Evolutionary conservation across 2,888 invertebrate genomes (phyloP).

Genomic region (Bellardia bayeri): DNA sequence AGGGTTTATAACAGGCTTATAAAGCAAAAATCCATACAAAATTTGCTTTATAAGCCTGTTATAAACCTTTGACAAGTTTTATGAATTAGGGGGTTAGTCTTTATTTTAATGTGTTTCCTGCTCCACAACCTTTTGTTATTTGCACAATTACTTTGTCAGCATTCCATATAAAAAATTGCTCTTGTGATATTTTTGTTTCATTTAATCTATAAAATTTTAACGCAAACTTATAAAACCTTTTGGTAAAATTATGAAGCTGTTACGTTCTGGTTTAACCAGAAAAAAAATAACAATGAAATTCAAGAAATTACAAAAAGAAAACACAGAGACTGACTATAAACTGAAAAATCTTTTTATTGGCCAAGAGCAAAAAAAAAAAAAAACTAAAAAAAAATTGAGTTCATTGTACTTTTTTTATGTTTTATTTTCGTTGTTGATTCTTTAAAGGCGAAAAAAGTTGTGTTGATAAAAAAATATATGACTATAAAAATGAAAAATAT

Average conservation of each 20-base stretch:
- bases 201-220: slow-evolving; percentile 15
- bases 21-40: too few relatives aligned
- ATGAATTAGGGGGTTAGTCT: too few relatives aligned
- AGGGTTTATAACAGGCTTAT: too few relatives aligned
- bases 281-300: slow-evolving; percentile 25
- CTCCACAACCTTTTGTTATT: slow-evolving; percentile 39
- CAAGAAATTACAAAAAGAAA: slow-evolving; percentile 11
- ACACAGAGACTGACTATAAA: not conserved
- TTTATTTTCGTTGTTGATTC: slow-evolving; percentile 24
- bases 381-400: slow-evolving; percentile 42
- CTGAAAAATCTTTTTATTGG: slow-evolving; percentile 48
- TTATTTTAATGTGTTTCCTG: not conserved
- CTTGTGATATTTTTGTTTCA: slow-evolving; percentile 25
- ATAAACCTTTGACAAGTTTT: too few relatives aligned
- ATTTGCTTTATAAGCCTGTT: too few relatives aligned
- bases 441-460: slow-evolving; percentile 25
- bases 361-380: slow-evolving; percentile 51
- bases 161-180: not conserved
- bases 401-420: slow-evolving; percentile 58
- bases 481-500: slow-evolving; percentile 53
- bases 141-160: slow-evolving; percentile 43
- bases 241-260: slow-evolving; percentile 12
- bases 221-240: slow-evolving; percentile 35
- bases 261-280: slow-evolving; percentile 14
- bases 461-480: slow-evolving; percentile 14